phyloP scores from a whole-genome alignment of 2,113 vertebrate species.

The Pogonocichla stellata region DNA sequence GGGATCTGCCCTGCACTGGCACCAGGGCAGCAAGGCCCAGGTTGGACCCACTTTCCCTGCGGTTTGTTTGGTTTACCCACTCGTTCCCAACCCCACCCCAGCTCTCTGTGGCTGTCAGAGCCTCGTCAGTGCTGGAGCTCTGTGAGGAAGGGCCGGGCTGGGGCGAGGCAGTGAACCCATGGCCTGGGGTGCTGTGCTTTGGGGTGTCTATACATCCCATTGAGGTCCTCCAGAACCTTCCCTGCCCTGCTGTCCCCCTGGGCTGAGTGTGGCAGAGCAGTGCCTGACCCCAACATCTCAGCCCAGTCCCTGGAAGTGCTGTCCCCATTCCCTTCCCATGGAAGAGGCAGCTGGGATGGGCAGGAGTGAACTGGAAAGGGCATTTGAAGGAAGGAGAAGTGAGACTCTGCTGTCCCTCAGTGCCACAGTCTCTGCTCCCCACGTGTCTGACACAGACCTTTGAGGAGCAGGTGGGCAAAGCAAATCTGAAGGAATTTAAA shows the following conservation, averaged over 20 bases:
- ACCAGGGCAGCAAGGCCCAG: background rate
- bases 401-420: background rate
- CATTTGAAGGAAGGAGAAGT: background rate
- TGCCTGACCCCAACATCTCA: background rate
- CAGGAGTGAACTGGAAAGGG: background rate
- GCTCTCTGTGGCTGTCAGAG: accelerated
- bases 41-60: background rate
- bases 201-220: background rate
- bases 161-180: accelerated
- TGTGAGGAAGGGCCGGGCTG: background rate
- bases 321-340: background rate
- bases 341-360: background rate
- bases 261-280: background rate
- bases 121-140: accelerated
- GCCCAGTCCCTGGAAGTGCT: background rate
- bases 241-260: background rate
- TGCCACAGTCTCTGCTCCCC: background rate
- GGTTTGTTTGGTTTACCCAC: background rate
- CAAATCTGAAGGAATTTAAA: conserved; percentile 4
- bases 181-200: background rate
- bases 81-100: background rate
- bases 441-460: background rate
- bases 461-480: background rate
- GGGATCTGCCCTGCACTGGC: background rate
- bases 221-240: accelerated